A percentile compares a stretch with the other conserved stretches of the same genome.
These are phyloP conservation scores for Cyprinodon diabolis DNA, from an alignment of 2,797 vertebrate genomes.

Conservation along the genomic window DNA sequence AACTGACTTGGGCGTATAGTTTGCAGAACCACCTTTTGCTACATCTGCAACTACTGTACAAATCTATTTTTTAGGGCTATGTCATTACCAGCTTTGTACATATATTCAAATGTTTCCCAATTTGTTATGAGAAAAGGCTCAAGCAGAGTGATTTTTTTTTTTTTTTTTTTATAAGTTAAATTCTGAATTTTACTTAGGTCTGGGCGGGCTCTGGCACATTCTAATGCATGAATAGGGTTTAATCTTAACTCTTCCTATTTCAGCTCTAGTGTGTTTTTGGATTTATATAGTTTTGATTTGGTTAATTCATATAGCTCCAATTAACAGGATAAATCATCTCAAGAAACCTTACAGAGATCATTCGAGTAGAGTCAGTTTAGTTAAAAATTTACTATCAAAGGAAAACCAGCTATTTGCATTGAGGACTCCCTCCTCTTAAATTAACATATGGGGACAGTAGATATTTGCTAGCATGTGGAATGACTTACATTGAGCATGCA, in stretches of 20 bases:
- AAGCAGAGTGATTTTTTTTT: neutral
- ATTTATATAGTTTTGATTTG: neutral
- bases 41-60: neutral
- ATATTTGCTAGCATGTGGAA: too few species aligned
- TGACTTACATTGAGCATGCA: too few species aligned
- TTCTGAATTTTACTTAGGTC: neutral
- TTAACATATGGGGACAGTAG: too few species aligned
- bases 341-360: too few species aligned
- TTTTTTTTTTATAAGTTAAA: neutral
- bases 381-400: too few species aligned
- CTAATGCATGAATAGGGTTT: neutral
- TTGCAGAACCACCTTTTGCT: neutral
- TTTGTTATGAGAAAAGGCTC: neutral
- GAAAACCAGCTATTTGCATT: too few species aligned
- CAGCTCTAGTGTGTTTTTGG: neutral
- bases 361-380: too few species aligned
- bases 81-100: neutral
- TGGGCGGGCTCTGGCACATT: neutral
- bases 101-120: neutral
- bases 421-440: too few species aligned
- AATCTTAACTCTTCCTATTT: neutral
- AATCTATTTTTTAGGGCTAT: neutral
- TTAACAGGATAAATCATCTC: too few species aligned
- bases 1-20: neutral
- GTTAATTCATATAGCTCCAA: too few species aligned